Evolutionary conservation across 2,113 vertebrate species (phyloP).

Genomic region (Podiceps cristatus): DNA sequence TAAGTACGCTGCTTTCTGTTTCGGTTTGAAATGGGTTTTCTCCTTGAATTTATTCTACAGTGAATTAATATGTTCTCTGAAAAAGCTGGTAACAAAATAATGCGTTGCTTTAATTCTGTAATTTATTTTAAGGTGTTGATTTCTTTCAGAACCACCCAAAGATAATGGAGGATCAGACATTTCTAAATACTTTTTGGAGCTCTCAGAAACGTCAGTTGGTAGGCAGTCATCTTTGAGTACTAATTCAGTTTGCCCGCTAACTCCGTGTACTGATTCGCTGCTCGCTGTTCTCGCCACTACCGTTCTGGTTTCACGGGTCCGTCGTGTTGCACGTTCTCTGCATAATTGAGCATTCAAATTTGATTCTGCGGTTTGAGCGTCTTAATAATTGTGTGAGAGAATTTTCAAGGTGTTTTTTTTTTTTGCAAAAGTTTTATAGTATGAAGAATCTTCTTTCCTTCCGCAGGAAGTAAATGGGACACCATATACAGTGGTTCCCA

Average conservation of each 20-base stretch:
- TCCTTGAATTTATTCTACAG: not conserved
- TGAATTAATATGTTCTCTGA: not conserved
- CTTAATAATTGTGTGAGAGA: not conserved
- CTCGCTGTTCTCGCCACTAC: not conserved
- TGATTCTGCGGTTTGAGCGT: not conserved
- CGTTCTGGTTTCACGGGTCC: fast-evolving
- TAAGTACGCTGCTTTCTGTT: not conserved
- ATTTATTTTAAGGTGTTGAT: not conserved
- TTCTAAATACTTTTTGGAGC: conserved; percentile 78
- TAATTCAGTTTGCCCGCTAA: not conserved
- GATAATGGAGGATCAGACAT: conserved; percentile 81
- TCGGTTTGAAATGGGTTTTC: not conserved
- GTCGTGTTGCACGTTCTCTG: fast-evolving
- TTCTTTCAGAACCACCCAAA: conserved; percentile 79
- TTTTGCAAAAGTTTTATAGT: not conserved
- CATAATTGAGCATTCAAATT: not conserved
- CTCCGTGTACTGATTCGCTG: not conserved
- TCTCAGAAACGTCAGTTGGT: conserved; percentile 74
- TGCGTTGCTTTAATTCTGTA: fast-evolving
- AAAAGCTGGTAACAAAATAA: not conserved
- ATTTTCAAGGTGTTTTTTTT: not conserved
- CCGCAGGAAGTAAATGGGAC: conserved; percentile 77
- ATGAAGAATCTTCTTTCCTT: not conserved
- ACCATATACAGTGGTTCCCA: conserved; percentile 69
- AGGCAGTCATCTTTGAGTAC: not conserved